Percentiles rank a stretch among this genome's conserved stretches.
These are phyloP conservation scores for Stegodyphus mimosarum DNA, from an alignment of 1,140 invertebrate species.

Conservation along the genomic window DNA sequence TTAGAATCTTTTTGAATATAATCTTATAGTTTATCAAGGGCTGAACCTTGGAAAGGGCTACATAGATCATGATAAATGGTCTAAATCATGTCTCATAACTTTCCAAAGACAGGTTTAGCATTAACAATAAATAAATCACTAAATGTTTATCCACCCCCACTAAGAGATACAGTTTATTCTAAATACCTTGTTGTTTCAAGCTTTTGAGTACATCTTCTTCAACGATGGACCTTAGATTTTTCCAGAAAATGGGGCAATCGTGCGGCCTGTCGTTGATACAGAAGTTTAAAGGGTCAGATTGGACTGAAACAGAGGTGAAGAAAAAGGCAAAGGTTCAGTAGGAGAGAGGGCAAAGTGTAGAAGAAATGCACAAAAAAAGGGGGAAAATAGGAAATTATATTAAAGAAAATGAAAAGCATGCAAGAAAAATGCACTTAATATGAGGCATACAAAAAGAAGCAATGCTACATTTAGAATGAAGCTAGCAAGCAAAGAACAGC, in stretches of 20 bases:
- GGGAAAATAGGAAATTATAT: background rate
- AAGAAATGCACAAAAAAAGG: background rate
- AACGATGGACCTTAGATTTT: slow-evolving; percentile 55
- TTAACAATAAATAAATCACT: no score
- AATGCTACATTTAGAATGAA: no score
- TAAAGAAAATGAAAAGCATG: background rate
- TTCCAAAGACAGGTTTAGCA: no score
- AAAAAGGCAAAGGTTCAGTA: slow-evolving; percentile 43
- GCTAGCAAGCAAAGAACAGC: no score
- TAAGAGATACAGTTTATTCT: background rate
- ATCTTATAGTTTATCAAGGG: no score
- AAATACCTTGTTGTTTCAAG: slow-evolving; percentile 26
- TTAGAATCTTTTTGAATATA: no score
- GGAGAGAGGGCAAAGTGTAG: background rate
- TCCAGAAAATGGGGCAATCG: slow-evolving; percentile 46
- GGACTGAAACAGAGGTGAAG: slow-evolving; percentile 54
- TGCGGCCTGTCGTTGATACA: slow-evolving; percentile 53
- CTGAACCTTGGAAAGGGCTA: no score
- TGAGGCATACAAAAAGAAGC: no score
- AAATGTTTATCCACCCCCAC: background rate
- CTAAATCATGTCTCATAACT: no score
- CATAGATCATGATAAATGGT: no score
- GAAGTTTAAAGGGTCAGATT: slow-evolving; percentile 47
- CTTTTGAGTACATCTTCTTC: slow-evolving; percentile 36
- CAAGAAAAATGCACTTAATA: background rate